Evolutionary conservation across 2,113 vertebrate species (phyloP).

Genomic region (Oryzias celebensis): DNA sequence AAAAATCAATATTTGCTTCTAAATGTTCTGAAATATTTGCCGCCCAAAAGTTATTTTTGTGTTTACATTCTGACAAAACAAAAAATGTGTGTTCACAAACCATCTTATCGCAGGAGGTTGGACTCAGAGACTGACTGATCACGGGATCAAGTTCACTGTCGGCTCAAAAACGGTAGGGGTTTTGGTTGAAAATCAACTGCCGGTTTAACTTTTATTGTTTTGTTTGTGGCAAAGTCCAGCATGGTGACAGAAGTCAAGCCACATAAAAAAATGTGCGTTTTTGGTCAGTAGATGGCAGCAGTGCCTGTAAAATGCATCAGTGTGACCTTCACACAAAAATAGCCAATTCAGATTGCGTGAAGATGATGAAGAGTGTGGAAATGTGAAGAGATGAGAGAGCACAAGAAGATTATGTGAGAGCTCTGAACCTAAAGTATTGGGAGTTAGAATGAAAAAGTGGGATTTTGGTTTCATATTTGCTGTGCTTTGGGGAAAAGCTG

Average conservation of each 20-base stretch:
- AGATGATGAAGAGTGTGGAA: constrained; percentile 55
- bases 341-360: constrained; percentile 50
- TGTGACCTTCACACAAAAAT: constrained; percentile 43
- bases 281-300: constrained; percentile 67
- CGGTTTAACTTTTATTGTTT: too few relatives aligned
- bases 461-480: constrained; percentile 39
- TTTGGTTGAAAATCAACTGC: too few relatives aligned
- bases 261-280: neutral
- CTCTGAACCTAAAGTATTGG: constrained; percentile 34
- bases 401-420: constrained; percentile 24
- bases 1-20: too few relatives aligned
- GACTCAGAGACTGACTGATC: too few relatives aligned
- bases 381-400: constrained; percentile 47
- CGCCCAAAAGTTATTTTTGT: too few relatives aligned
- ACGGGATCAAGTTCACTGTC: too few relatives aligned
- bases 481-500: constrained; percentile 61
- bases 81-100: too few relatives aligned
- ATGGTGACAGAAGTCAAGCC: neutral
- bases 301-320: constrained; percentile 42
- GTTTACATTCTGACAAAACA: too few relatives aligned
- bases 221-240: neutral
- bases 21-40: too few relatives aligned
- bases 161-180: too few relatives aligned
- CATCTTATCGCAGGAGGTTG: too few relatives aligned
- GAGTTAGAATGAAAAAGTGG: constrained; percentile 58